Evolutionary conservation across 2,888 invertebrate species (phyloP).

Genomic region (Vesta saturnalis): DNA sequence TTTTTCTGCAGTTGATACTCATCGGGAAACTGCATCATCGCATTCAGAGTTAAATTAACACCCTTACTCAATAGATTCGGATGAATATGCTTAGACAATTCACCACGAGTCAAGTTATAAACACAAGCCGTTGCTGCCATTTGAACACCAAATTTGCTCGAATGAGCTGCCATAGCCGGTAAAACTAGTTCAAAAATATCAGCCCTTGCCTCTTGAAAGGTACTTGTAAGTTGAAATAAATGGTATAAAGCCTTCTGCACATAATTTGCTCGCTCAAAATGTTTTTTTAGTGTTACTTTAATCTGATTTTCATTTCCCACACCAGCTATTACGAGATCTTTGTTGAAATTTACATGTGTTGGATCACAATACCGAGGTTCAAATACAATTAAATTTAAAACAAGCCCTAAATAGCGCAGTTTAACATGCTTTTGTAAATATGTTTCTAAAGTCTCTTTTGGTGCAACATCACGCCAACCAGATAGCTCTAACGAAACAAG

Average conservation of each 20-base stretch:
- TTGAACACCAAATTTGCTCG: constrained; percentile 71
- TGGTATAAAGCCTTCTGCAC: constrained; percentile 75
- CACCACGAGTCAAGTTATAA: constrained; percentile 76
- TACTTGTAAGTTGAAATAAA: constrained; percentile 65
- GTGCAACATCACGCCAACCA: constrained; percentile 58
- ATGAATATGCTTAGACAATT: constrained; percentile 71
- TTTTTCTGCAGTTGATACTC: constrained; percentile 79
- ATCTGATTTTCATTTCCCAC: constrained; percentile 58
- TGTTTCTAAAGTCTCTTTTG: constrained; percentile 44
- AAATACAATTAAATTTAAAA: constrained; percentile 53
- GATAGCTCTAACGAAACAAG: constrained; percentile 73
- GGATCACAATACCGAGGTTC: constrained; percentile 52
- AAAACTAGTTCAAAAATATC: constrained; percentile 71
- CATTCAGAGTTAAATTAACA: constrained; percentile 71
- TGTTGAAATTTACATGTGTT: constrained; percentile 42
- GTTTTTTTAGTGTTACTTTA: constrained; percentile 67
- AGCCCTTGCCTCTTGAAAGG: constrained; percentile 65
- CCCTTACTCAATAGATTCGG: constrained; percentile 70
- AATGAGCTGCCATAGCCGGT: constrained; percentile 63
- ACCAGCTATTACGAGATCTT: constrained; percentile 49
- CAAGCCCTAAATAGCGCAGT: constrained; percentile 57
- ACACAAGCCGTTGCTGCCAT: constrained; percentile 81
- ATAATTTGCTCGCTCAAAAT: constrained; percentile 67
- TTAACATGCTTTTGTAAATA: constrained; percentile 54
- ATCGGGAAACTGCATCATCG: constrained; percentile 75